Base-by-base conservation (phyloP, 2,113 vertebrate species). In the Microcebus griseorufus region DNA sequence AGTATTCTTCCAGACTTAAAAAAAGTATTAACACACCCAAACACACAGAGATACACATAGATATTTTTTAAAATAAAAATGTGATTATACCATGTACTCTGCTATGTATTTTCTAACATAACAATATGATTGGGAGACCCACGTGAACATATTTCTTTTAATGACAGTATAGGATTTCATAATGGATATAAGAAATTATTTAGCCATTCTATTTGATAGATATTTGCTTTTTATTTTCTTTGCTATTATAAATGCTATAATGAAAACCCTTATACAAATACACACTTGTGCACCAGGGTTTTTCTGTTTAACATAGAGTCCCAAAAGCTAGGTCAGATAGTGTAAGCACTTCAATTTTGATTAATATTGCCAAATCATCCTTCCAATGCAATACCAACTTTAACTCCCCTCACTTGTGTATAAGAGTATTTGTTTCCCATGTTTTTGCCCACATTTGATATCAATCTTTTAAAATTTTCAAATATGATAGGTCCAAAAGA, bases 101-200 rank as follows among this genome's bases (percentile, higher is more conserved):
- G 69, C 8, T 18, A 90, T 72, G 16, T 51, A 20, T 48, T 96
- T 90, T 88, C 34, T 93, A 72, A 78, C 32, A 11, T 73, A 92
- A 78, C 83, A 92, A 37, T 37, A 64, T 51, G 45, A 83, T 84
- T 64, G 88, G 34, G 37, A 90, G 75, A 76, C 76, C 67, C 91
- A 75, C 64, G 23, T 72, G 16, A 82, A 87, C 25, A 86, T 3
- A 78, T 92, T 94, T 90, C 79, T 92, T 92, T 96, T 93, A 95
- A 91, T 81, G n/a, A 86, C 9, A 92, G 18, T 84, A 73, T 0
- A 96, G 32, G 95, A 89, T 80, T 94, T 96, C 51, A 70, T 67
- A 94, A 92, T 34, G 67, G 37, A 87, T 75, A 5, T 22, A 83
- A 87, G 37, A 96, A 80, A 95, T 85, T 5, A 94, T 70, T 75